Percentiles rank a stretch among this genome's conserved stretches.
Evolutionary conservation across 1,140 invertebrate genomes (phyloP).

Genomic region (Drosophila neocordata): DNA sequence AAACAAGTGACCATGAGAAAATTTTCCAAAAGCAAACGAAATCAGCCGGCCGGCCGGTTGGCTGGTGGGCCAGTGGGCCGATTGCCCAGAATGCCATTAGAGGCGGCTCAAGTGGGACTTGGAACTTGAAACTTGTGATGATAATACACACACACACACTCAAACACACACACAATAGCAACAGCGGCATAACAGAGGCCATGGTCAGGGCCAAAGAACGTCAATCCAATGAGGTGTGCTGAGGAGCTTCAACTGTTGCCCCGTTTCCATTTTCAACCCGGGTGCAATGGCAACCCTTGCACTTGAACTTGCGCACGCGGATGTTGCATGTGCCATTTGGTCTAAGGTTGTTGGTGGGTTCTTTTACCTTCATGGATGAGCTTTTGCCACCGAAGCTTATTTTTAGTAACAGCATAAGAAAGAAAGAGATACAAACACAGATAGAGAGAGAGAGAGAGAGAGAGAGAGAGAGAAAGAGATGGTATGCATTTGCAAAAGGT

Average conservation of each 20-base stretch:
- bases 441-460: neutral
- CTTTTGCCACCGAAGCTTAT: constrained; percentile 68
- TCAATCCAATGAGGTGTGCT: constrained; percentile 54
- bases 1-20: constrained; percentile 41
- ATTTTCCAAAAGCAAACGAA: constrained; percentile 23
- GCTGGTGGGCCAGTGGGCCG: too few relatives aligned
- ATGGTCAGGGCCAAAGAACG: constrained; percentile 51
- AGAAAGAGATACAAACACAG: neutral
- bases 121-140: constrained; percentile 15
- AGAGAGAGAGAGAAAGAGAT: neutral
- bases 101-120: constrained; percentile 26
- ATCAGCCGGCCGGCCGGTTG: constrained; percentile 39
- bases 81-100: constrained; percentile 31
- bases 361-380: constrained; percentile 70
- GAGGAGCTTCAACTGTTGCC: constrained; percentile 34
- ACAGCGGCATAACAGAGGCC: constrained; percentile 46
- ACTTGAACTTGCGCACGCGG: constrained; percentile 79
- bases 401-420: constrained; percentile 56
- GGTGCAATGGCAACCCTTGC: constrained; percentile 70
- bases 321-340: constrained; percentile 59
- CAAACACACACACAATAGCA: constrained; percentile 4
- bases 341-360: constrained; percentile 33
- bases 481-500: constrained; percentile 65
- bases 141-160: constrained; percentile 26
- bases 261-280: neutral